A percentile compares a stretch with the other conserved stretches of the same genome.
phyloP scores from a whole-genome alignment of 2,888 invertebrate genomes.

The Epirrhoe tristata region DNA sequence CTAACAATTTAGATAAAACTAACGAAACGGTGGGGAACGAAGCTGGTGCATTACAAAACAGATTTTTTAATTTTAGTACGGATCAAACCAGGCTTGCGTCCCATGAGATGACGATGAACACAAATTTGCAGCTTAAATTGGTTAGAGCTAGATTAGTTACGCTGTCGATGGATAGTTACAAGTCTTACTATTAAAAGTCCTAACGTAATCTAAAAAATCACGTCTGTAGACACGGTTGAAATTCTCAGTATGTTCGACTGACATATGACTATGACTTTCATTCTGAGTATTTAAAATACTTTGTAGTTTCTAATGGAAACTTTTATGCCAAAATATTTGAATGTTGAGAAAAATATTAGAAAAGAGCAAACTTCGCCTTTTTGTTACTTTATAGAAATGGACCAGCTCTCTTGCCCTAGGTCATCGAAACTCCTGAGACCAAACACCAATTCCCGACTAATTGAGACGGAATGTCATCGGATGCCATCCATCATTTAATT shows the following conservation, averaged over 20 bases:
- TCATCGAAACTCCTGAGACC: constrained; percentile 22
- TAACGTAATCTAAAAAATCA: not conserved
- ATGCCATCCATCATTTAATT: constrained; percentile 28
- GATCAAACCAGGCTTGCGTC: constrained; percentile 18
- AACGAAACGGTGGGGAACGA: not conserved
- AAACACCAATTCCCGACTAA: constrained; percentile 32
- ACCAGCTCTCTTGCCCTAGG: constrained; percentile 6
- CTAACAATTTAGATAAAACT: constrained; percentile 3
- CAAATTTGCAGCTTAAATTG: constrained; percentile 14
- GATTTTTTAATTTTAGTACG: constrained; percentile 19
- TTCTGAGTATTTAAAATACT: no score
- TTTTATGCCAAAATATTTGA: no score
- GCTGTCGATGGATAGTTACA: not conserved
- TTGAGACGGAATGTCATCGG: constrained; percentile 41
- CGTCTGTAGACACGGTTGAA: no score
- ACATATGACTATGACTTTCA: no score
- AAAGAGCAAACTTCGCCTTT: no score
- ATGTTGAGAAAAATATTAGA: no score
- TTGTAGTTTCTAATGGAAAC: no score
- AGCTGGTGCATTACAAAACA: not conserved
- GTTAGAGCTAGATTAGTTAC: not conserved
- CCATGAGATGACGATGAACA: constrained; percentile 27
- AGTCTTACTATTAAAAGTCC: not conserved
- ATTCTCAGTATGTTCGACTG: no score
- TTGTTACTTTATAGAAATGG: not conserved